Percentiles rank a stretch among this genome's conserved stretches.
phyloP scores from a whole-genome alignment of 37 sponge, comb jelly and placozoan genomes.

The Diacarnus erythraeanus region DNA sequence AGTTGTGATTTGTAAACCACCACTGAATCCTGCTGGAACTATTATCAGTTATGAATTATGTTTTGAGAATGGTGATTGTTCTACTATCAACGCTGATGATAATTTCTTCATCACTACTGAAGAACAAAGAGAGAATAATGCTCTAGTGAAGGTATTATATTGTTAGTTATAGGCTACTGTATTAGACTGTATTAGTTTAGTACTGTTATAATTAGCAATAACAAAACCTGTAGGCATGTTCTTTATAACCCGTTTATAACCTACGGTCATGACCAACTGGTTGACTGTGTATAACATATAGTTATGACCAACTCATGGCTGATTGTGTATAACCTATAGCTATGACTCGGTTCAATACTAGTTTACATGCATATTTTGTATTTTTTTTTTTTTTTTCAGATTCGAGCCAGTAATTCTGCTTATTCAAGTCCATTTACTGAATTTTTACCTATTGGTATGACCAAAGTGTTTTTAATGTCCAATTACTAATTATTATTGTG shows the following conservation, averaged over 20 bases:
- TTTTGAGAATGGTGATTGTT: background rate
- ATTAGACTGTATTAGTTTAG: too few relatives aligned
- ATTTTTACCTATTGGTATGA: background rate
- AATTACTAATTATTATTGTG: too few relatives aligned
- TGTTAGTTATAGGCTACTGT: too few relatives aligned
- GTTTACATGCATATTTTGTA: background rate
- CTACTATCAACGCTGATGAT: background rate
- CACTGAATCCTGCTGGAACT: background rate
- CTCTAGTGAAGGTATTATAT: background rate
- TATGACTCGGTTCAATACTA: too few relatives aligned
- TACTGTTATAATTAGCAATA: too few relatives aligned
- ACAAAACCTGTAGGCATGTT: too few relatives aligned
- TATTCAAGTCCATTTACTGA: background rate
- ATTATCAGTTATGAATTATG: background rate
- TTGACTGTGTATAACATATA: too few relatives aligned
- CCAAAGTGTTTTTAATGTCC: too few relatives aligned
- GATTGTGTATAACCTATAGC: too few relatives aligned
- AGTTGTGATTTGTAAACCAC: background rate
- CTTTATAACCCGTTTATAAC: too few relatives aligned
- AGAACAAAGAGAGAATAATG: background rate
- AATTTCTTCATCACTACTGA: background rate
- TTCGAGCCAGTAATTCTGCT: background rate
- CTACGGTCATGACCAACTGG: too few relatives aligned
- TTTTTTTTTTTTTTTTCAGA: background rate
- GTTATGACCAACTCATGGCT: too few relatives aligned